These are phyloP conservation scores for Leptinotarsa tumamoca DNA, from an alignment of 2,888 invertebrate genomes.

Conservation along the genomic window DNA sequence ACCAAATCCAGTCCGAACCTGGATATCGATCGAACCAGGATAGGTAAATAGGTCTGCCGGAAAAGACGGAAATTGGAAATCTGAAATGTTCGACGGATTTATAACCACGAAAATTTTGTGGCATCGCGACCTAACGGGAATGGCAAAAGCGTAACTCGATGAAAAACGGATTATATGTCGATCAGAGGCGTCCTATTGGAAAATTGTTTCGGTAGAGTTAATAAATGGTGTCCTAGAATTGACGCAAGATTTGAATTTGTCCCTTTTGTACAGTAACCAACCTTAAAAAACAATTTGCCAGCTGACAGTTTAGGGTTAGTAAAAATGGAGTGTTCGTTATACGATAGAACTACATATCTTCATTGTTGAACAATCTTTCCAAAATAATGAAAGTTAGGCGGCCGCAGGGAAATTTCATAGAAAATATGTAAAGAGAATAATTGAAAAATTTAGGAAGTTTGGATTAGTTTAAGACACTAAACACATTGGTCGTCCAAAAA, in stretches of 20 bases:
- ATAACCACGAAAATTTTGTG: constrained; percentile 1
- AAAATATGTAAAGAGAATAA: no score
- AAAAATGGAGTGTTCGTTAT: no score
- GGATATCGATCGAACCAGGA: constrained; percentile 6
- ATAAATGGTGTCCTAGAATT: no score
- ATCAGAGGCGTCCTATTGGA: background rate
- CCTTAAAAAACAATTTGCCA: background rate
- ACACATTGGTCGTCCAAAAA: no score
- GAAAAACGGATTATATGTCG: background rate
- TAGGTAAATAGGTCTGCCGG: constrained; percentile 10
- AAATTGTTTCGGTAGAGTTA: background rate
- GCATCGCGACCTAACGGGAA: background rate
- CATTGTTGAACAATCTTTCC: no score
- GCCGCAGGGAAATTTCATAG: no score
- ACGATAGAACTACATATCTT: no score
- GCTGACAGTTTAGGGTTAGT: no score
- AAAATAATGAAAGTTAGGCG: no score
- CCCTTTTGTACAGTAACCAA: background rate
- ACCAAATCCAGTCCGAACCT: background rate
- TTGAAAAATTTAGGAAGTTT: no score
- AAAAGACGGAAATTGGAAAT: constrained; percentile 8
- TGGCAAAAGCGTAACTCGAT: background rate
- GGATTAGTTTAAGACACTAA: no score
- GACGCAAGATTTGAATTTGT: no score
- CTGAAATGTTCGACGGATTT: background rate